Percentiles rank a stretch among this genome's conserved stretches.
phyloP scores from a whole-genome alignment of 1,140 invertebrate species.

The Drosophila arizonae region DNA sequence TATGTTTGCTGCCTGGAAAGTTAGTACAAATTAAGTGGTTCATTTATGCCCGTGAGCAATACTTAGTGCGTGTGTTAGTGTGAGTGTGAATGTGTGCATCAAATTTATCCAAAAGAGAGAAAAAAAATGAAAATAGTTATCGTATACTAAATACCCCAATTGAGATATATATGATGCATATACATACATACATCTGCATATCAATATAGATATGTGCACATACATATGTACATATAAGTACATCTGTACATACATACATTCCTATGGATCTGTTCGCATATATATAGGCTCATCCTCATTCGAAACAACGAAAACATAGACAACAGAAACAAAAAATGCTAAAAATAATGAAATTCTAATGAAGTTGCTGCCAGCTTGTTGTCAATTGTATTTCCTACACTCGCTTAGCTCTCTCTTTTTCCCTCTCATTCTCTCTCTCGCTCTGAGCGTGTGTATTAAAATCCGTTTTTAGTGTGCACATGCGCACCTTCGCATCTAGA shows the following conservation, averaged over 20 bases:
- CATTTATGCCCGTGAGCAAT: constrained; percentile 13
- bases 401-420: not conserved
- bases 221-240: not conserved
- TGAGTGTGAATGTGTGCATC: not conserved
- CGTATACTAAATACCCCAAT: too few relatives aligned
- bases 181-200: too few relatives aligned
- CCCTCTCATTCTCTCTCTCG: too few relatives aligned
- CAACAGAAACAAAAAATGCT: constrained; percentile 1
- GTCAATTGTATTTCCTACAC: not conserved
- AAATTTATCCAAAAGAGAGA: too few relatives aligned
- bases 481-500: not conserved
- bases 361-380: constrained; percentile 4
- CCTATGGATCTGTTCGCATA: not conserved
- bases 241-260: not conserved
- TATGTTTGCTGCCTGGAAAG: constrained; percentile 37
- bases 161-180: too few relatives aligned
- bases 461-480: not conserved
- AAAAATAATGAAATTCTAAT: constrained; percentile 14
- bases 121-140: too few relatives aligned
- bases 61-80: not conserved
- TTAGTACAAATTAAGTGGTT: constrained; percentile 41
- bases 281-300: not conserved
- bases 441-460: not conserved
- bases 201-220: not conserved
- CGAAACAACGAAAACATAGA: not conserved